A percentile compares a stretch with the other conserved stretches of the same genome.
Evolutionary conservation across 1,140 invertebrate species (phyloP).

Genomic region (Pseudachorutes palmiensis): DNA sequence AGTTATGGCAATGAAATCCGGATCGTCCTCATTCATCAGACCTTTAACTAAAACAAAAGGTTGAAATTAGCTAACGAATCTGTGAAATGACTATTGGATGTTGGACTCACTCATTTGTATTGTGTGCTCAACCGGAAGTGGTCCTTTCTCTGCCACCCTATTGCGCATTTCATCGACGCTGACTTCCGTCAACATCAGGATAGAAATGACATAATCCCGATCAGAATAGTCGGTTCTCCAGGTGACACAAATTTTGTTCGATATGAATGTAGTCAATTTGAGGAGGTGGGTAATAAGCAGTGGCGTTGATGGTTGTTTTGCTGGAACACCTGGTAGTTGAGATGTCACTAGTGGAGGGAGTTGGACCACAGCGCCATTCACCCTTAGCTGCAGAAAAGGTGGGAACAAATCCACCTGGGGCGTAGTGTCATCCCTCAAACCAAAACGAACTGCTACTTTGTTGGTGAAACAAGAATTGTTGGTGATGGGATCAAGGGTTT

Average conservation of each 20-base stretch:
- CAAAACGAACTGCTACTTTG: slow-evolving; percentile 81
- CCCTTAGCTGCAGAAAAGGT: slow-evolving; percentile 83
- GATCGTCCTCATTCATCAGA: slow-evolving; percentile 75
- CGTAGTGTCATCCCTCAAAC: slow-evolving; percentile 80
- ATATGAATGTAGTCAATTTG: slow-evolving; percentile 76
- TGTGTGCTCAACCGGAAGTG: slow-evolving; percentile 79
- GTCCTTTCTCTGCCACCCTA: slow-evolving; percentile 74
- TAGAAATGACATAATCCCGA: slow-evolving; percentile 64
- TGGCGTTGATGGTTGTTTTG: slow-evolving; percentile 87
- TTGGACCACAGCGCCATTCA: slow-evolving; percentile 84
- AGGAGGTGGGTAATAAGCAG: slow-evolving; percentile 89
- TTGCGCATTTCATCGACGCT: slow-evolving; percentile 70
- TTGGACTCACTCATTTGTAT: slow-evolving; percentile 70
- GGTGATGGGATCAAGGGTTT: too few species aligned
- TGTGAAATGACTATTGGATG: background rate
- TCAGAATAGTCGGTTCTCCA: slow-evolving; percentile 40
- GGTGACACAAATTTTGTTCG: slow-evolving; percentile 61
- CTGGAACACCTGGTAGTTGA: too few species aligned
- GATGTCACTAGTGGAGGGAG: slow-evolving; percentile 93
- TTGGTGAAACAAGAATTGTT: slow-evolving; percentile 67
- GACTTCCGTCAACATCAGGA: slow-evolving; percentile 79
- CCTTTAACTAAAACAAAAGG: slow-evolving; percentile 68
- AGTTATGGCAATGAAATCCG: slow-evolving; percentile 88
- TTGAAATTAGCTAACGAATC: background rate
- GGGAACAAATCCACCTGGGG: slow-evolving; percentile 92